Percentiles rank a stretch among this genome's conserved stretches.
Conservation (phyloP, 2,888 invertebrate species). For the Noctua comes region DNA sequence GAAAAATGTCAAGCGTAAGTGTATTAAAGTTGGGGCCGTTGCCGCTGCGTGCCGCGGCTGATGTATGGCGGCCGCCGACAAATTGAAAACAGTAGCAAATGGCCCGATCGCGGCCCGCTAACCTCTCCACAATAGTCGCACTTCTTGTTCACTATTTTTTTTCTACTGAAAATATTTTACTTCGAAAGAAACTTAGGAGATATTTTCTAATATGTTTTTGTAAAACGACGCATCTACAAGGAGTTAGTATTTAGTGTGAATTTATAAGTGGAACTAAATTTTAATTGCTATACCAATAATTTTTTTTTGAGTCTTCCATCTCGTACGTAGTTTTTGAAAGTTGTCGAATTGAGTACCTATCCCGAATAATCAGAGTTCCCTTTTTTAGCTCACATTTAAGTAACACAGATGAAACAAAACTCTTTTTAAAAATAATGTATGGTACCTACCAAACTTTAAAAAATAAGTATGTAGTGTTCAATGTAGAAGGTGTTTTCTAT, state of each 20-base stretch:
- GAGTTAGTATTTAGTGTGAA: not conserved
- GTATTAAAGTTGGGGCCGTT: slow-evolving; percentile 85
- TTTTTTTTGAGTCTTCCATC: not conserved
- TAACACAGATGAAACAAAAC: not conserved
- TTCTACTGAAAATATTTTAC: not conserved
- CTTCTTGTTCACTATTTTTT: slow-evolving; percentile 44
- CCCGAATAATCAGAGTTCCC: not conserved
- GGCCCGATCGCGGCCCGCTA: slow-evolving; percentile 80
- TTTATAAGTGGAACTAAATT: not conserved
- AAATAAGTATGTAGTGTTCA: slow-evolving; percentile 50
- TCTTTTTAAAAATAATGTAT: not conserved
- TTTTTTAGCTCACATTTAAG: not conserved
- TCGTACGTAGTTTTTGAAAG: not conserved
- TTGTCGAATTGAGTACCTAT: not conserved
- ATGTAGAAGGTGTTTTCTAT: slow-evolving; percentile 74
- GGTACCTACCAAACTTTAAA: not conserved
- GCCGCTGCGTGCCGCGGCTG: slow-evolving; percentile 82
- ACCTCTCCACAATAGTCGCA: slow-evolving; percentile 74
- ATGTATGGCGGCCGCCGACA: slow-evolving; percentile 85
- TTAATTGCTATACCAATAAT: not conserved
- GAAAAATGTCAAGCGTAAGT: slow-evolving; percentile 87
- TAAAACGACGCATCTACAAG: not conserved
- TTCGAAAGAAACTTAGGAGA: not conserved
- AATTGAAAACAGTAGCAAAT: slow-evolving; percentile 88
- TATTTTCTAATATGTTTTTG: not conserved